Percentiles rank a stretch among this genome's conserved stretches.
Evolutionary conservation across 1,140 invertebrate genomes (phyloP).

Genomic region (Eufriesea mexicana): DNA sequence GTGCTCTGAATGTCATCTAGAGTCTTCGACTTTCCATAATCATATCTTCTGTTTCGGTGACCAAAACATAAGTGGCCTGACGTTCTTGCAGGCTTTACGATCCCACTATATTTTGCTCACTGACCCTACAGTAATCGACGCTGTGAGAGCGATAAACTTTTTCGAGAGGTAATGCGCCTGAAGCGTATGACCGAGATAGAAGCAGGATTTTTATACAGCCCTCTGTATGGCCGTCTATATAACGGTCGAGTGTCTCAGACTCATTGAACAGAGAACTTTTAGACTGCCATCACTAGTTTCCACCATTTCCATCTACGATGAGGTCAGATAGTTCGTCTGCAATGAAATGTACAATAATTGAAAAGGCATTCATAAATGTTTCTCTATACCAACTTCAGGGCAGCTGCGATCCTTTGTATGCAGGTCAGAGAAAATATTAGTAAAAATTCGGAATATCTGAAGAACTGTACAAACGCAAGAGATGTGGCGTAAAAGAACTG

Average conservation of each 20-base stretch:
- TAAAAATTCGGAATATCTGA: too few relatives aligned
- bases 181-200: background rate
- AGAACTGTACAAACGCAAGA: too few relatives aligned
- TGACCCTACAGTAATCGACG: background rate
- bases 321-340: background rate
- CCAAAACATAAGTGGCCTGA: background rate
- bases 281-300: background rate
- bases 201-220: background rate
- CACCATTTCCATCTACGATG: background rate
- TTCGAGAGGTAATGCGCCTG: background rate
- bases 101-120: background rate
- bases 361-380: too few relatives aligned
- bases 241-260: background rate
- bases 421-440: too few relatives aligned
- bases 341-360: background rate
- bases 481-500: too few relatives aligned
- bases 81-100: background rate
- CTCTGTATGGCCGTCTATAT: background rate
- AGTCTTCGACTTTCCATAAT: background rate
- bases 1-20: background rate
- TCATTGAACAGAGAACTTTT: background rate
- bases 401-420: too few relatives aligned
- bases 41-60: background rate
- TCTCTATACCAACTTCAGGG: too few relatives aligned
- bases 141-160: background rate